Conservation (phyloP, 2,888 invertebrate genomes). For the Eristalis arbustorum region DNA sequence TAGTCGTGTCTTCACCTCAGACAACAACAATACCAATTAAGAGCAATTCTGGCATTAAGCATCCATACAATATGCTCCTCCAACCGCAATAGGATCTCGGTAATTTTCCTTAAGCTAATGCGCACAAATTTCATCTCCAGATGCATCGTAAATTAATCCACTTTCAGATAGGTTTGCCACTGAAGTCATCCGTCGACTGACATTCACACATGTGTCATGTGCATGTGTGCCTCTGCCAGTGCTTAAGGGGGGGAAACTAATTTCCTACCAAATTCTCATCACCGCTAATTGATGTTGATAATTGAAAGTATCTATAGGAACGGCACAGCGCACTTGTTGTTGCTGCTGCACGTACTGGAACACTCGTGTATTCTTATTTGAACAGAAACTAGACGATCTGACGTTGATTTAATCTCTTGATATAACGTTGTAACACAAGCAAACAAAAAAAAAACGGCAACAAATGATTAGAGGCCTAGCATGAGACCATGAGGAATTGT, state of each 20-base stretch:
- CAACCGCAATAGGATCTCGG: neutral
- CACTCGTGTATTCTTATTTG: neutral
- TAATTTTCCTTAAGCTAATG: constrained; percentile 1
- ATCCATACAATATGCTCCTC: neutral
- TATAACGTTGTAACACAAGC: neutral
- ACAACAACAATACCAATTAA: neutral
- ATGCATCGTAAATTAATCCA: constrained; percentile 39
- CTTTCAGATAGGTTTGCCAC: constrained; percentile 14
- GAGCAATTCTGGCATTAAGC: neutral
- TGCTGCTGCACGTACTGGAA: neutral
- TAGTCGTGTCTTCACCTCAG: too few relatives aligned
- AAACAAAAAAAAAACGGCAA: neutral
- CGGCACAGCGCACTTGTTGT: neutral
- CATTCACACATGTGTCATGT: neutral
- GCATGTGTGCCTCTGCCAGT: neutral
- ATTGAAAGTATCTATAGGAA: constrained; percentile 60
- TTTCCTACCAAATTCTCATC: constrained; percentile 66
- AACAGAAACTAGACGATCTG: constrained; percentile 40
- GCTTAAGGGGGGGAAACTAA: constrained; percentile 37
- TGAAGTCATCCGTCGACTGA: neutral
- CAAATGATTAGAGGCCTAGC: neutral
- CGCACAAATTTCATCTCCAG: constrained; percentile 24
- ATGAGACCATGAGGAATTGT: neutral
- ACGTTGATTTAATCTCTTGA: constrained; percentile 28
- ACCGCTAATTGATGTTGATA: constrained; percentile 60